Evolutionary conservation across 2,113 vertebrate species (phyloP).

Genomic region (Carassius carassius): DNA sequence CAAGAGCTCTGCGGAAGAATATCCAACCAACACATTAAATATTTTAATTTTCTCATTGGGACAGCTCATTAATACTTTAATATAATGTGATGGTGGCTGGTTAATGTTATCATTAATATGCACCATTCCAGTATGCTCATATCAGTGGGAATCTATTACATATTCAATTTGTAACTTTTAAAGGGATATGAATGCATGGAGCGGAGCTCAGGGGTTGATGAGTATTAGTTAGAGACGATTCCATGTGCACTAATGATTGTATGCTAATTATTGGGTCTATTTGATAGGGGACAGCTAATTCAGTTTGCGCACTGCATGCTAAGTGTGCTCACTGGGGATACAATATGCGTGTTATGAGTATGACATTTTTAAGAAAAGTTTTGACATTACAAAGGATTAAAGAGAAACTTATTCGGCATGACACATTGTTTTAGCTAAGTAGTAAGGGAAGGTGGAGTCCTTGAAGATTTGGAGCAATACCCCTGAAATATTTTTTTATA

Average conservation of each 20-base stretch:
- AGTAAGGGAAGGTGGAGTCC: neutral
- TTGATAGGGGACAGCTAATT: conserved; percentile 38
- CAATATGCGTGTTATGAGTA: neutral
- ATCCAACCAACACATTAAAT: conserved; percentile 55
- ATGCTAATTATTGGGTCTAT: conserved; percentile 51
- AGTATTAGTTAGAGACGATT: conserved; percentile 55
- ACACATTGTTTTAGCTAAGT: too few relatives aligned
- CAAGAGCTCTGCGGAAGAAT: conserved; percentile 42
- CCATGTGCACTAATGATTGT: conserved; percentile 41
- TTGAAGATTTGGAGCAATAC: neutral
- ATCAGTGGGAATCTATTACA: conserved; percentile 49
- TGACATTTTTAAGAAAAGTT: neutral
- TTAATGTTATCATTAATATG: conserved; percentile 65
- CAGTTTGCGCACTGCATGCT: conserved; percentile 40
- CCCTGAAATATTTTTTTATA: neutral
- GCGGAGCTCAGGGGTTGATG: conserved; percentile 50
- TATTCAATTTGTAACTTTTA: conserved; percentile 59
- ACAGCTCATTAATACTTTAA: conserved; percentile 67
- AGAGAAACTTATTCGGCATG: neutral
- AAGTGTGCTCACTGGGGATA: conserved; percentile 20
- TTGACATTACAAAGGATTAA: neutral
- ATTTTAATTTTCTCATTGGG: conserved; percentile 61
- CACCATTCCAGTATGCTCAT: conserved; percentile 49
- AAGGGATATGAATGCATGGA: conserved; percentile 52
- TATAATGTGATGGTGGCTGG: conserved; percentile 53